Percentiles rank a stretch among this genome's conserved stretches.
phyloP scores from a whole-genome alignment of 2,797 vertebrate species.

The Naso thynnoides region DNA sequence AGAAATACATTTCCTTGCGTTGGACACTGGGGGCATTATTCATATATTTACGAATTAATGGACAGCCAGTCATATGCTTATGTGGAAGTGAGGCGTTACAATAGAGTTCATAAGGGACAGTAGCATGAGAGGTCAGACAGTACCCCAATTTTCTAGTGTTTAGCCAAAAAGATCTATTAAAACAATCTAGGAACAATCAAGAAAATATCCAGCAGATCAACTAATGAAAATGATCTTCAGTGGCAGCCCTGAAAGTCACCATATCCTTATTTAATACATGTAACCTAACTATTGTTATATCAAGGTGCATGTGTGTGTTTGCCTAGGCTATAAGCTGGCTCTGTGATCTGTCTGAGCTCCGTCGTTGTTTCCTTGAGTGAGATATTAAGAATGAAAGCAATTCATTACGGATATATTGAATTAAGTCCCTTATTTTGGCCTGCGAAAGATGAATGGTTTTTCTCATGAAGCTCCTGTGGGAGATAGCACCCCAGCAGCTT shows the following conservation, averaged over 20 bases:
- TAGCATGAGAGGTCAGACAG: background rate
- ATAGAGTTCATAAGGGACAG: background rate
- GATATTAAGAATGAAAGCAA: slow-evolving; percentile 64
- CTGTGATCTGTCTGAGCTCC: slow-evolving; percentile 28
- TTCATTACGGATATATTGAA: slow-evolving; percentile 78
- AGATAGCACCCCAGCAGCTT: slow-evolving; percentile 23
- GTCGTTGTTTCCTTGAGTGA: slow-evolving; percentile 36
- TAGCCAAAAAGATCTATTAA: background rate
- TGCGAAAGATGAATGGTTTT: slow-evolving; percentile 72
- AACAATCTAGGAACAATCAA: background rate
- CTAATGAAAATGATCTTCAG: background rate
- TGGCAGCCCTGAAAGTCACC: background rate
- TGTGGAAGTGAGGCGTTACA: too few relatives aligned
- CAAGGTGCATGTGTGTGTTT: slow-evolving; percentile 7
- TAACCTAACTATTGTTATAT: slow-evolving; percentile 6
- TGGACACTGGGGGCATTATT: too few relatives aligned
- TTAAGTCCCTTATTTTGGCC: slow-evolving; percentile 65
- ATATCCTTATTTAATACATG: background rate
- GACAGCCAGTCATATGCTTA: too few relatives aligned
- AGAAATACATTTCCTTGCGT: too few relatives aligned
- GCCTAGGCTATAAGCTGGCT: slow-evolving; percentile 14
- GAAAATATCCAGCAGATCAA: background rate
- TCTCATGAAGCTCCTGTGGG: slow-evolving; percentile 50
- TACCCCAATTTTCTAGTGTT: slow-evolving; percentile 1
- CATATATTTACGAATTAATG: too few relatives aligned